These are phyloP conservation scores for Manis pentadactyla DNA, from an alignment of 2,797 vertebrate species.

Conservation along the genomic window DNA sequence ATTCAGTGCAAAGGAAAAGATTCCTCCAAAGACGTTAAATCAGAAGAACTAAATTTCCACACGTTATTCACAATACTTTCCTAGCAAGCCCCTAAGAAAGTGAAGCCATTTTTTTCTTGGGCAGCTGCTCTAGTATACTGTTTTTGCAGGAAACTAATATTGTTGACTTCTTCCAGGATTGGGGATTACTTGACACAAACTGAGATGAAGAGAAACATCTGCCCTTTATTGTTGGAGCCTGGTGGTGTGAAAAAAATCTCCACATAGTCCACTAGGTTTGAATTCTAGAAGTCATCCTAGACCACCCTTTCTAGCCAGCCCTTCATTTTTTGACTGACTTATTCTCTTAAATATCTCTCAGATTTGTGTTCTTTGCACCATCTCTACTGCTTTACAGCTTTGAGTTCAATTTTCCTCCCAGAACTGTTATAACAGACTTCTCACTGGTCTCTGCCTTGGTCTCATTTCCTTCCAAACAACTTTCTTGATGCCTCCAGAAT, in stretches of 20 bases:
- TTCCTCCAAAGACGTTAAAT: conserved; percentile 50
- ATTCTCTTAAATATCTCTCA: neutral
- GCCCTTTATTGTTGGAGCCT: conserved; percentile 17
- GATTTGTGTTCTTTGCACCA: neutral
- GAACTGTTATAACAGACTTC: neutral
- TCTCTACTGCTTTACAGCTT: neutral
- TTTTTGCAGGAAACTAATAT: conserved; percentile 1
- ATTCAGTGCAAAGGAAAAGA: conserved; percentile 40
- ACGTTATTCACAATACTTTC: conserved; percentile 50
- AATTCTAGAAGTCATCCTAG: neutral
- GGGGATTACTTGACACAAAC: neutral
- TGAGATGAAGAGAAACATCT: conserved; percentile 13
- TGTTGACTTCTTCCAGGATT: conserved; percentile 49
- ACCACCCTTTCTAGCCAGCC: neutral
- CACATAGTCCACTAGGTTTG: neutral
- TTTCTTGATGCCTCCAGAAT: neutral
- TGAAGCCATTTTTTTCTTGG: conserved; percentile 12
- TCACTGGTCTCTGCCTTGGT: neutral
- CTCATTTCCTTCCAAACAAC: neutral
- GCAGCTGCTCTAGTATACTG: neutral
- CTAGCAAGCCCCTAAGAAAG: conserved; percentile 7
- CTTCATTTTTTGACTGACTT: neutral
- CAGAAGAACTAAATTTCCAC: conserved; percentile 44
- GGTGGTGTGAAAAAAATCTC: neutral
- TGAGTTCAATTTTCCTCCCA: neutral